phyloP scores from a whole-genome alignment of 2,888 invertebrate species.

The Agriopis marginaria region DNA sequence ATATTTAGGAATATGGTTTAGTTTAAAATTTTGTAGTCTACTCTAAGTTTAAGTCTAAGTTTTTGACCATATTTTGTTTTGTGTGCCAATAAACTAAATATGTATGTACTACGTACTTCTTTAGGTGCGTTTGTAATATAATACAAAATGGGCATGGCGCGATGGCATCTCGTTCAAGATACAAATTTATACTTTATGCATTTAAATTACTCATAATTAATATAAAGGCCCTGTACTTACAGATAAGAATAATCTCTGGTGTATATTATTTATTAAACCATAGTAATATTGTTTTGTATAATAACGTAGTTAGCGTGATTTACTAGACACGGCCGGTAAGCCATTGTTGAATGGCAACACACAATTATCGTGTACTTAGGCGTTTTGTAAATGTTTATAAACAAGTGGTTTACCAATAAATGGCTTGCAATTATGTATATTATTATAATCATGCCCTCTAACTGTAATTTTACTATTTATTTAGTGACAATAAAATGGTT shows the following conservation, averaged over 20 bases:
- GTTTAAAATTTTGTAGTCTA: too few species aligned
- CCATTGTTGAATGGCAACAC: slow-evolving; percentile 9
- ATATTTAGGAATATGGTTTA: too few species aligned
- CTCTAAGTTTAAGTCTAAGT: too few species aligned
- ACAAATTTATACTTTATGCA: slow-evolving; percentile 15
- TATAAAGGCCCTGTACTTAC: slow-evolving; percentile 11
- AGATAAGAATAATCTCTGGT: slow-evolving; percentile 25
- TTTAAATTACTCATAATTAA: slow-evolving; percentile 31
- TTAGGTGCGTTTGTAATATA: neutral
- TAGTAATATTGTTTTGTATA: slow-evolving; percentile 19
- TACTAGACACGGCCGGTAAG: slow-evolving; percentile 16
- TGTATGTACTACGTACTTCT: neutral
- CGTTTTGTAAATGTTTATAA: slow-evolving; percentile 25
- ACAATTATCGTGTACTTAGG: slow-evolving; percentile 13
- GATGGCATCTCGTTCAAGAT: slow-evolving; percentile 17
- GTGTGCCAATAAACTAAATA: too few species aligned
- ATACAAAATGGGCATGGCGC: slow-evolving; percentile 11
- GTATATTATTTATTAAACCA: slow-evolving; percentile 19
- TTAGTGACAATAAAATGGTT: neutral
- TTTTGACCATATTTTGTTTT: too few species aligned
- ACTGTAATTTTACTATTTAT: neutral
- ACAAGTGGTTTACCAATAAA: neutral
- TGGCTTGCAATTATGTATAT: slow-evolving; percentile 1
- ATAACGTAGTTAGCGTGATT: slow-evolving; percentile 20
- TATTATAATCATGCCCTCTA: slow-evolving; percentile 1